Evolutionary conservation across 2,113 vertebrate genomes (phyloP).

Genomic region (Lamprologus tigripictilis): DNA sequence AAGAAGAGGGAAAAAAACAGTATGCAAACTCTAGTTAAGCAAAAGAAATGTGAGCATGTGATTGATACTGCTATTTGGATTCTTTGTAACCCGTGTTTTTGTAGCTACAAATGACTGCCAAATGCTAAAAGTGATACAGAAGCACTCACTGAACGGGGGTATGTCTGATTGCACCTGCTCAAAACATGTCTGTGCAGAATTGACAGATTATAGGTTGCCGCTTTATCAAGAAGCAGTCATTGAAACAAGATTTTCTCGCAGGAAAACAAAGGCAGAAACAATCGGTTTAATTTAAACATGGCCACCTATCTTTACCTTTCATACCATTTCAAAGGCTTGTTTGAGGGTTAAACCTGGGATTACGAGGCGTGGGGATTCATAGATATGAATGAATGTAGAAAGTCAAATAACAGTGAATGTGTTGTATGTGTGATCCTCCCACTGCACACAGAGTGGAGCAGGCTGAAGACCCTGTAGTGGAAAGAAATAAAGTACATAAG

Average conservation of each 20-base stretch:
- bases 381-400: not conserved
- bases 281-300: not conserved
- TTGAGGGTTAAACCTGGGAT: not conserved
- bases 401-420: not conserved
- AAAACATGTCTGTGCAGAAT: not conserved
- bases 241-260: not conserved
- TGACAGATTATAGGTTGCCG: not conserved
- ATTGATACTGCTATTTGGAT: not conserved
- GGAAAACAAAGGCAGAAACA: not conserved
- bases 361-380: fast-evolving
- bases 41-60: not conserved
- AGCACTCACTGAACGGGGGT: not conserved
- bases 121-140: not conserved
- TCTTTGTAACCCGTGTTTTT: not conserved
- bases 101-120: not conserved
- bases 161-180: not conserved
- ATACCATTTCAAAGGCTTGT: not conserved
- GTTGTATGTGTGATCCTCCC: not conserved
- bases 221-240: not conserved
- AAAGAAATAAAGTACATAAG: not conserved
- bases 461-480: not conserved
- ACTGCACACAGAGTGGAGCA: not conserved
- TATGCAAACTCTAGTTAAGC: not conserved
- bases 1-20: fast-evolving
- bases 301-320: not conserved